Evolutionary conservation across 1,140 invertebrate genomes (phyloP).

Genomic region (Glomeris maerens): DNA sequence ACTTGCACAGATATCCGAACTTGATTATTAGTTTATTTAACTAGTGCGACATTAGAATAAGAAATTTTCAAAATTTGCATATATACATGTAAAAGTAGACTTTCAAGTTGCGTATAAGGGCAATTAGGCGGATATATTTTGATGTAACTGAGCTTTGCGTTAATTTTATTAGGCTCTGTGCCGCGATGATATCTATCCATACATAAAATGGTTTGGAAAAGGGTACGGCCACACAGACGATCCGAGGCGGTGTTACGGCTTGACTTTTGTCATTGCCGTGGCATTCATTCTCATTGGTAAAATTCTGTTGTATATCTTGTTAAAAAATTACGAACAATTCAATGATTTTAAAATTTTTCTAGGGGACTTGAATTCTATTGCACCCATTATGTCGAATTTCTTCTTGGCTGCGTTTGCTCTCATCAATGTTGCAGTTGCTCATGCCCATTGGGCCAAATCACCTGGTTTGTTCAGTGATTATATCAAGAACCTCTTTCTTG

Average conservation of each 20-base stretch:
- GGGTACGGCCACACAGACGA: constrained; percentile 83
- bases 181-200: constrained; percentile 86
- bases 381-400: constrained; percentile 89
- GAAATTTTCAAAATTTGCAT: too few species aligned
- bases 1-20: too few species aligned
- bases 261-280: constrained; percentile 75
- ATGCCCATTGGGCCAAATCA: constrained; percentile 63
- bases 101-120: too few species aligned
- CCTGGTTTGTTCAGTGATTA: constrained; percentile 27
- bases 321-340: neutral
- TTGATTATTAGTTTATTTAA: too few species aligned
- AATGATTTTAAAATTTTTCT: constrained; percentile 5
- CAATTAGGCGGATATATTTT: too few species aligned
- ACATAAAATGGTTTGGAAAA: constrained; percentile 81
- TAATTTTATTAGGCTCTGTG: constrained; percentile 81
- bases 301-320: constrained; percentile 17
- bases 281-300: constrained; percentile 78
- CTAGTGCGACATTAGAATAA: too few species aligned
- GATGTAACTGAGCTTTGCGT: too few species aligned
- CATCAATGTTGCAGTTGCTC: constrained; percentile 91
- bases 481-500: neutral
- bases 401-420: constrained; percentile 89
- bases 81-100: too few species aligned
- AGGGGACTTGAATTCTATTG: constrained; percentile 54
- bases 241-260: constrained; percentile 78